Base-by-base conservation (phyloP, 2,888 invertebrate genomes). In the Choreutis nemorana region DNA sequence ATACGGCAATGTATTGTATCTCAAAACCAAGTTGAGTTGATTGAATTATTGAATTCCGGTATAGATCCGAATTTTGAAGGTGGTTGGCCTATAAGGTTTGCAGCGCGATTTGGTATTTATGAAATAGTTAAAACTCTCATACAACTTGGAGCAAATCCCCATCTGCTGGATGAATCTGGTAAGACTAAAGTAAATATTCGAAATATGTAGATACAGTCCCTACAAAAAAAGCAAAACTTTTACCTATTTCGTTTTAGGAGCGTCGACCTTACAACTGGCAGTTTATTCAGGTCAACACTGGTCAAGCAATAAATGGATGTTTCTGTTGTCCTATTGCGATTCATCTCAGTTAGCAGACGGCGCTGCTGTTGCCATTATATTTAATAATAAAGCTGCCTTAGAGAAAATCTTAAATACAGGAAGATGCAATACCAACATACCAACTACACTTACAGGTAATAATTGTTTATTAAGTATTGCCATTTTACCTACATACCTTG, bases 311-410 rank as follows among this genome's bases (percentile, higher is more conserved):
- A 49, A 55, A 27, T 78, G 78, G 78, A 44, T 43, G 10, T 63
- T 65, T 34, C 45, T 78, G 26, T 36, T 78, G 14, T 71, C 77
- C 6, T 70, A 56, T 42, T 75, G 66, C 36, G 73, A 77, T 47
- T 75, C 77, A 14, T 77, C 75, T 18, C 77, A 78, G 50, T 44
- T 78, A 40, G 78, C 77, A 10, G 78, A 78, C 35, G 78, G 70
- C 8, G 78, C 75, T 18, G 78, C 75, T 14, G 72, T 78, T 10
- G 77, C 77, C 7, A 63, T 77, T 14, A 62, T 75, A 33, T 78
- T 78, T 40, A 57, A 62, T 23, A 73, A 73, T 37, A 45, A 48
- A 26, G 31, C 45, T 11, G 77, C 73, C n/a, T 50, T 75, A 12
- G 52, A 50, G 35, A 64, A 53, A 34, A 73, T 78, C 39, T 39